phyloP scores from a whole-genome alignment of 2,888 invertebrate genomes.

The Peribatodes rhomboidaria region DNA sequence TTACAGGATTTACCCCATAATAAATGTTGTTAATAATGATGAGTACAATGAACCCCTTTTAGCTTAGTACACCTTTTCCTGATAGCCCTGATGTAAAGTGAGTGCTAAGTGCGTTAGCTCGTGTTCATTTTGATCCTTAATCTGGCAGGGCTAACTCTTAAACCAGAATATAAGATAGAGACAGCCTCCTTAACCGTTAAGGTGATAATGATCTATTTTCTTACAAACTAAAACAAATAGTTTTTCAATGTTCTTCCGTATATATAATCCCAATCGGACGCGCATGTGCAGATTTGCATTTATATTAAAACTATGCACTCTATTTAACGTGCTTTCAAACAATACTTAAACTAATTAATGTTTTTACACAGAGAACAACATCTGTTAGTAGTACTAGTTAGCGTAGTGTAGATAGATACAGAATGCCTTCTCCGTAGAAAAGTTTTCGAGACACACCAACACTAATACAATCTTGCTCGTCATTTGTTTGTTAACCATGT shows the following conservation, averaged over 20 bases:
- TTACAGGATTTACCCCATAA: too few relatives aligned
- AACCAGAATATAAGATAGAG: too few relatives aligned
- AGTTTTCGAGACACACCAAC: neutral
- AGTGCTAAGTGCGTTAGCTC: neutral
- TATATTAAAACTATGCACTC: conserved; percentile 29
- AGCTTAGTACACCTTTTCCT: too few relatives aligned
- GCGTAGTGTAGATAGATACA: conserved; percentile 7
- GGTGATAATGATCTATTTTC: neutral
- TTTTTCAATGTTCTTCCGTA: neutral
- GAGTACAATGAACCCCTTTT: too few relatives aligned
- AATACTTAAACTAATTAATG: conserved; percentile 31
- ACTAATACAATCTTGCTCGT: neutral
- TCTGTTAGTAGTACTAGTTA: conserved; percentile 14
- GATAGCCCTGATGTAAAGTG: too few relatives aligned
- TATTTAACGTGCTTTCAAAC: conserved; percentile 32
- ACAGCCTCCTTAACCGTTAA: too few relatives aligned
- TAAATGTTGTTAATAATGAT: too few relatives aligned
- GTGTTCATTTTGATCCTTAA: neutral
- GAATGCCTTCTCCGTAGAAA: neutral
- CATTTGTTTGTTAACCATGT: neutral
- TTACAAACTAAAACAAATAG: neutral
- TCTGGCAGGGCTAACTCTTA: too few relatives aligned
- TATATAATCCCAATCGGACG: conserved; percentile 1
- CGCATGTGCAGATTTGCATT: neutral
- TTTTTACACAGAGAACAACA: conserved; percentile 18